Percentiles rank a stretch among this genome's conserved stretches.
Conservation (phyloP, 2,888 invertebrate species). For the Agrilus cyanescens region DNA sequence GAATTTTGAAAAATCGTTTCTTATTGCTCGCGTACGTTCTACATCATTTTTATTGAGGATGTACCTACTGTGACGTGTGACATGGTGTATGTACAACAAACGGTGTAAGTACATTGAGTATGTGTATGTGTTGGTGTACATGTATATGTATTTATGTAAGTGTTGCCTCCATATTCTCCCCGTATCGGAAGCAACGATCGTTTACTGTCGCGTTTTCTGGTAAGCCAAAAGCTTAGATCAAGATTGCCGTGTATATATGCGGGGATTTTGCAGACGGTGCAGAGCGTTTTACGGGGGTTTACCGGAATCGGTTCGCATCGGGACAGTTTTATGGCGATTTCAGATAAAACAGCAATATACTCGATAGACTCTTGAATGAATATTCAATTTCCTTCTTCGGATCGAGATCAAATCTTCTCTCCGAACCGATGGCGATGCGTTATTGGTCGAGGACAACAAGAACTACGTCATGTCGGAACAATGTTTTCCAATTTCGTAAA, state of each 20-base stretch:
- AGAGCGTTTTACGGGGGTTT: conserved; percentile 25
- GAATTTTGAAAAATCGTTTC: too few relatives aligned
- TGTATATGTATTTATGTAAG: conserved; percentile 7
- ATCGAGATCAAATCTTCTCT: too few relatives aligned
- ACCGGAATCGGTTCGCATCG: conserved; percentile 30
- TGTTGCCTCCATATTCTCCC: conserved; percentile 8
- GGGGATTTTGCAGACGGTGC: conserved; percentile 33
- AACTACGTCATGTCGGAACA: too few relatives aligned
- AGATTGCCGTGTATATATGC: conserved; percentile 32
- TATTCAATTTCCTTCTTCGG: conserved; percentile 17
- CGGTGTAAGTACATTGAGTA: too few relatives aligned
- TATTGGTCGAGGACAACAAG: too few relatives aligned
- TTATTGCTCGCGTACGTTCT: too few relatives aligned
- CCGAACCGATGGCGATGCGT: too few relatives aligned
- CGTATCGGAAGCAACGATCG: conserved; percentile 14
- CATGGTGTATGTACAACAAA: too few relatives aligned
- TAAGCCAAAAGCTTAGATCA: conserved; percentile 37
- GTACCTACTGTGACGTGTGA: too few relatives aligned
- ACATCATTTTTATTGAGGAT: too few relatives aligned
- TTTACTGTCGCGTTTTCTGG: conserved; percentile 34
- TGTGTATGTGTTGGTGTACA: neutral
- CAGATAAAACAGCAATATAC: conserved; percentile 12
- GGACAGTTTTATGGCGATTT: conserved; percentile 35
- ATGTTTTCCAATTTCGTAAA: too few relatives aligned
- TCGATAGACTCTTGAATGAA: conserved; percentile 21